Base-by-base conservation (phyloP, 2,113 vertebrate species). In the Thymallus thymallus region DNA sequence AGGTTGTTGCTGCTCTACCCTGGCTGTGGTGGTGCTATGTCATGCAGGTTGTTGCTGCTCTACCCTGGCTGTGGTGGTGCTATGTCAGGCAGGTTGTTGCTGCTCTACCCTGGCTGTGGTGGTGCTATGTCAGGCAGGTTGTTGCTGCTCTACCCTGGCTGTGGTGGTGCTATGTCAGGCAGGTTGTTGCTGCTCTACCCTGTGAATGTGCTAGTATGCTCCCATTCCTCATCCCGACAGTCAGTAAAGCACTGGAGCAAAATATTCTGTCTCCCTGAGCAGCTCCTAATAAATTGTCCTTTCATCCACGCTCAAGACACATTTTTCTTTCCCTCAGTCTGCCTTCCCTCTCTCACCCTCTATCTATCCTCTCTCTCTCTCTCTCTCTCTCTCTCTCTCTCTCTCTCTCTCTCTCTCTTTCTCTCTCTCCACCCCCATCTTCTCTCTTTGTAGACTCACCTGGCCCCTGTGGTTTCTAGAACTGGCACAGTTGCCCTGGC, bases 241-340 rank as follows among this genome's bases (percentile, higher is more conserved):
- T 91, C 91, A 88, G 86, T 85, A 94, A 93, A 93, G 92, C 92
- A 94, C 94, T 91, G 91, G 92, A 93, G 94, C 94, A 94, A 94
- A 95, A 93, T 94, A 94, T 89, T 92, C 94, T 94, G 93, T 95
- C 95, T 96, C 91, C 94, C 90, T 89, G 93, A 96, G 94, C 91
- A 94, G 90, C 92, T 76, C 65, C 92, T 97, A 96, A 97, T 96
- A 96, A 96, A 97, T 95, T 95, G 95, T 92, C 93, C 95, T 94
- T 95, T 95, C 95, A 94, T 94, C 87, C 88, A 88, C 81, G 90
- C 88, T 85, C 87, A 93, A 96, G 94, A 96, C 91, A 95, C 89
- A 93, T 95, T 96, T 94, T 93, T 90, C 93, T 94, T 93, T 91
- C 91, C 89, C 90, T 84, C 81, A 75, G 80, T 63, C 22, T 62